Percentiles rank a stretch among this genome's conserved stretches.
Conservation (phyloP, 1,140 invertebrate species). For the Diprion similis region DNA sequence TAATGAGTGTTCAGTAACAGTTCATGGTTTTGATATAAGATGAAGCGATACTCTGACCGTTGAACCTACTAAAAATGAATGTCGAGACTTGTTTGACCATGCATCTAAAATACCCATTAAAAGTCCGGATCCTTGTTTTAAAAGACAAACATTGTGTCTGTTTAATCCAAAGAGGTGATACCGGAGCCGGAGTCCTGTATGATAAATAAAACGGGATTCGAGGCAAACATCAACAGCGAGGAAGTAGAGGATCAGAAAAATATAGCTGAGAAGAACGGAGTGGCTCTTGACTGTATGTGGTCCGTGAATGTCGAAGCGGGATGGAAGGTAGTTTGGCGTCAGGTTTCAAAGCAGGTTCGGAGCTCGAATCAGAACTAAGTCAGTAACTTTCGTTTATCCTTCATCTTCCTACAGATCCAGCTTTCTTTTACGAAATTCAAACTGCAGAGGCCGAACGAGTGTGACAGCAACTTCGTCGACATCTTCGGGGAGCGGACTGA, state of each 20-base stretch:
- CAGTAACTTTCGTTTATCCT: too few relatives aligned
- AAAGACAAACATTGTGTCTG: too few relatives aligned
- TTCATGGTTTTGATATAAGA: too few relatives aligned
- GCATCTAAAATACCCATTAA: too few relatives aligned
- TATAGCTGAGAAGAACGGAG: conserved; percentile 60
- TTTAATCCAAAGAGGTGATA: conserved; percentile 15
- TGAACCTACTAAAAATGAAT: too few relatives aligned
- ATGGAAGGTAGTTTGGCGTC: conserved; percentile 67
- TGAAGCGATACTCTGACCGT: too few relatives aligned
- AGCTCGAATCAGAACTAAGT: background rate
- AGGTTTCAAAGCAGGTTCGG: background rate
- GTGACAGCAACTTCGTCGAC: conserved; percentile 82
- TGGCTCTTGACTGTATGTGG: conserved; percentile 84
- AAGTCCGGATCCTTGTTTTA: too few relatives aligned
- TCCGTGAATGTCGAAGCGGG: conserved; percentile 71
- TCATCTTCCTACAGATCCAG: conserved; percentile 69
- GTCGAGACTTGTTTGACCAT: too few relatives aligned
- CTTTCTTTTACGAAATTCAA: conserved; percentile 73
- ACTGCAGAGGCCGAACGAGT: conserved; percentile 80
- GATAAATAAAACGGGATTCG: conserved; percentile 55
- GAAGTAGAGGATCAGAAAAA: conserved; percentile 65
- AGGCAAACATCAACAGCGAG: conserved; percentile 63
- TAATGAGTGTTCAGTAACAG: too few relatives aligned
- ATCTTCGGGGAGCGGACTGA: conserved; percentile 75
- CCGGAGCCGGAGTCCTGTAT: conserved; percentile 65